Evolutionary conservation across 2,888 invertebrate genomes (phyloP), one percentile per base, ranked within the genome.

Genomic region (Troides oblongomaculatus): DNA sequence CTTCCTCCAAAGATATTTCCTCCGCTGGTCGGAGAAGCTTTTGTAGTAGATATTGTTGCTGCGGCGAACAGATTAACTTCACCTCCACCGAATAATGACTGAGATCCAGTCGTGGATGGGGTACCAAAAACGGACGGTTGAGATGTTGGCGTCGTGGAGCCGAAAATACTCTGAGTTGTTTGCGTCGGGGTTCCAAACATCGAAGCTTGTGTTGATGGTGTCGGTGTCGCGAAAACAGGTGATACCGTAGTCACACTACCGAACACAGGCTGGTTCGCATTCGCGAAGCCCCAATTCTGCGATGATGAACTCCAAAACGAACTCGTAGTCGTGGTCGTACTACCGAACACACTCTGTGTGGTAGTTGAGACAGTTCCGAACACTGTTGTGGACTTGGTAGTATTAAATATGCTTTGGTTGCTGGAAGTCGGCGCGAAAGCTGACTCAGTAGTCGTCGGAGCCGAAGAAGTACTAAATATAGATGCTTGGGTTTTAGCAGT

Each of bases 21-120:
- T 8, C 85, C 84, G 58, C 79, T 84, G 1, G 77, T 75, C 36
- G 78, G 84, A 7, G 86, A 78, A 0, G 89, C 85, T 62, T 78
- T 88, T 0, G 89, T 89, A 0, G 92, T 88, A 0, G 92, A 91
- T 75, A 93, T 93, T 74, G 85, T 91, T 18, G 90, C 90, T 0
- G 89, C 80, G 1, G 90, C 89, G 75, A 93, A 93, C 73, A 93
- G 72, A 76, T 81, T 89, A 1, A 80, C 72, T 74, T 88, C 86
- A 43, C 79, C 81, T 18, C 84, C 82, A 57, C 88, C 86, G 74
- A 89, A 87, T 50, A 89, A 73, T 4, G 91, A 91, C 2, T 84
- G 79, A 62, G 83, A 79, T 66, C 84, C 83, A 1, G 86, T 78
- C 0, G 84, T 76, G 0, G 88, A 81, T 53, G 81, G 76, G 2